phyloP scores from a whole-genome alignment of 2,797 vertebrate genomes.

The Lutra lutra region DNA sequence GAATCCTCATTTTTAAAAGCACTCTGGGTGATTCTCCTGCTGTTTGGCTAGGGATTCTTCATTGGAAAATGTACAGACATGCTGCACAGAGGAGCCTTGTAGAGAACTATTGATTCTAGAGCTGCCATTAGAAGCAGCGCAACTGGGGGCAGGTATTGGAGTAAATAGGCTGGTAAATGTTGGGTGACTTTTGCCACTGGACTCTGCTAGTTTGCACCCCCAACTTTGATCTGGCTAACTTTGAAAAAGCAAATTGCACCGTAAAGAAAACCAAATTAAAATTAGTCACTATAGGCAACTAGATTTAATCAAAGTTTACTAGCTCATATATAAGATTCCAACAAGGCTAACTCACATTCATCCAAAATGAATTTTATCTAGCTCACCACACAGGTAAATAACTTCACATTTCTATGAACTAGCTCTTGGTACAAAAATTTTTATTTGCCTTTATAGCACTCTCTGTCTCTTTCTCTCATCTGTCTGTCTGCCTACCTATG shows the following conservation, averaged over 20 bases:
- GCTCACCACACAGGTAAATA: neutral
- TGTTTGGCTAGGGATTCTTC: no score
- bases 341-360: neutral
- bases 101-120: neutral
- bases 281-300: neutral
- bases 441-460: neutral
- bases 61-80: neutral
- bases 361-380: neutral
- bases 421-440: neutral
- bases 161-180: neutral
- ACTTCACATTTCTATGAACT: neutral
- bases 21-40: neutral
- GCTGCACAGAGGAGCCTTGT: neutral
- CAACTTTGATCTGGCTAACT: neutral
- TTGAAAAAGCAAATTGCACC: neutral
- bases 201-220: neutral
- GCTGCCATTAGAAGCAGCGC: neutral
- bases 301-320: neutral
- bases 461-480: neutral
- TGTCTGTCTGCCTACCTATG: neutral
- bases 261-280: constrained; percentile 37
- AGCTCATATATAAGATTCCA: neutral
- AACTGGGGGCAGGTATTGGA: no score
- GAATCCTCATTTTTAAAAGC: neutral
- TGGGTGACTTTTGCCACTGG: neutral